phyloP scores from a whole-genome alignment of 2,797 vertebrate species.

The Pseudochromis fuscus region DNA sequence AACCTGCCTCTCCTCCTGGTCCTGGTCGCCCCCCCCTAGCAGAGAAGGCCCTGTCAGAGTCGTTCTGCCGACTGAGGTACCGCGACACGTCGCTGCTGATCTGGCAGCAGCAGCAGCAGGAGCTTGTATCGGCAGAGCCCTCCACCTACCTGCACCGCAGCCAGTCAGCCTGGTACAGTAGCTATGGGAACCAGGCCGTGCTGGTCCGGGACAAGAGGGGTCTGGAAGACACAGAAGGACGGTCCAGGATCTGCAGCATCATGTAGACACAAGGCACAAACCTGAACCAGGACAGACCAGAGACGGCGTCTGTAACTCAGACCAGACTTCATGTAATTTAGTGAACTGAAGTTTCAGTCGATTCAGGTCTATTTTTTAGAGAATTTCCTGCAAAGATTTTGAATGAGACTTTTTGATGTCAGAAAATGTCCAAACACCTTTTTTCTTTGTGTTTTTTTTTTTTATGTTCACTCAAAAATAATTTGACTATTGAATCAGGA shows the following conservation, averaged over 20 bases:
- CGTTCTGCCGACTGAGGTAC: constrained; percentile 74
- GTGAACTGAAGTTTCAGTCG: too few relatives aligned
- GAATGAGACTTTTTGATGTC: too few relatives aligned
- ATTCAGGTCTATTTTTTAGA: background rate
- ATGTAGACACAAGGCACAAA: constrained; percentile 69
- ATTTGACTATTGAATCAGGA: too few relatives aligned
- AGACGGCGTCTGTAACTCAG: too few relatives aligned
- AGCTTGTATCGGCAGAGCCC: constrained; percentile 82
- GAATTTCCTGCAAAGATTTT: too few relatives aligned
- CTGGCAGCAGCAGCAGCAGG: constrained; percentile 94
- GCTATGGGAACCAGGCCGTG: constrained; percentile 83
- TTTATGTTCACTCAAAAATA: too few relatives aligned
- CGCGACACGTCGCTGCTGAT: constrained; percentile 91
- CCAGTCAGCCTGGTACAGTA: constrained; percentile 91
- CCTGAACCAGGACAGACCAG: background rate
- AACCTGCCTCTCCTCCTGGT: background rate
- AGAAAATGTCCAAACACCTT: too few relatives aligned
- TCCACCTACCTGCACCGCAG: constrained; percentile 91
- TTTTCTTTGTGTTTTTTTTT: too few relatives aligned
- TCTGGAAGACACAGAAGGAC: constrained; percentile 23
- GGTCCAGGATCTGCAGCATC: constrained; percentile 79
- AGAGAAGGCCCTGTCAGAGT: constrained; percentile 69
- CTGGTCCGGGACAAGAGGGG: constrained; percentile 77
- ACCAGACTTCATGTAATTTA: background rate
- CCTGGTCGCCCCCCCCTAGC: constrained; percentile 47